Evolutionary conservation across 1,140 invertebrate species (phyloP).

Genomic region (Monomorium pharaonis): DNA sequence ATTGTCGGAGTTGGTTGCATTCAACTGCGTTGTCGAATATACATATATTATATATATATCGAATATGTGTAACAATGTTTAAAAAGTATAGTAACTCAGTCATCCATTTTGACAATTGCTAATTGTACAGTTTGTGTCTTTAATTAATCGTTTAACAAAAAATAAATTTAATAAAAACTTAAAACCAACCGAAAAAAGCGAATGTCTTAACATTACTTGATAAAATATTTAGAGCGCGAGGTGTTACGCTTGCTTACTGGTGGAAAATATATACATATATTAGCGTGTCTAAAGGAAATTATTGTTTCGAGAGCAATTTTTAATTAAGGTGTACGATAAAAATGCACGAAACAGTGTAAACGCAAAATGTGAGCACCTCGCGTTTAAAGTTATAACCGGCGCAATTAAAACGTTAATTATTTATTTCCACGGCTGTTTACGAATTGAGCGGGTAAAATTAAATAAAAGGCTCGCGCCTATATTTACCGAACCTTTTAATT

Average conservation of each 20-base stretch:
- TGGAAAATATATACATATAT: background rate
- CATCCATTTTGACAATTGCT: background rate
- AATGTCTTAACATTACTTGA: background rate
- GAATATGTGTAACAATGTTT: no score
- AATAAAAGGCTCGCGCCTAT: background rate
- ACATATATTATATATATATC: no score
- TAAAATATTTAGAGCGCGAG: no score
- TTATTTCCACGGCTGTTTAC: background rate
- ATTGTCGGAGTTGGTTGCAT: background rate
- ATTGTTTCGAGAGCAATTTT: background rate
- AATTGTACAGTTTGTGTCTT: background rate
- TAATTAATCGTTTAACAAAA: background rate
- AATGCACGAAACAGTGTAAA: background rate
- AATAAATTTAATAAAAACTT: background rate
- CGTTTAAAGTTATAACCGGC: background rate
- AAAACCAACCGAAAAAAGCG: background rate
- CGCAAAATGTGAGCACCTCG: background rate
- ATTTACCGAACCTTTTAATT: background rate
- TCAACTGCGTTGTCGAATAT: background rate
- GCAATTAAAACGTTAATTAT: background rate
- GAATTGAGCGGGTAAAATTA: background rate
- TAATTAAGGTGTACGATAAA: background rate
- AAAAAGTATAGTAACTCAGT: background rate
- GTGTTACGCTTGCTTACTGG: background rate
- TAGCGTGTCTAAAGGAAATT: background rate